Percentiles rank a stretch among this genome's conserved stretches.
These are phyloP conservation scores for Diachrysia chrysitis DNA, from an alignment of 2,888 invertebrate species.

Conservation along the genomic window DNA sequence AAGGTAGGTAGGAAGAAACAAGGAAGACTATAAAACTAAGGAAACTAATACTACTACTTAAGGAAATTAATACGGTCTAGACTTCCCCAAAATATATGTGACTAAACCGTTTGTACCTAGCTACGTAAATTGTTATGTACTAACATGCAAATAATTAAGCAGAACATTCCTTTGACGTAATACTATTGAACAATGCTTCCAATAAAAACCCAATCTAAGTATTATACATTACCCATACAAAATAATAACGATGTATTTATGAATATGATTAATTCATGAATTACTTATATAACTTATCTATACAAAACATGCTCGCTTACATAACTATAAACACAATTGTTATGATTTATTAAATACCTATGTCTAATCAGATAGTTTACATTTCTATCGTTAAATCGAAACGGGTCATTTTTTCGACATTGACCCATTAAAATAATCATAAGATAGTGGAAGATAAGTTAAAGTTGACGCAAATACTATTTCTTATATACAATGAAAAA, in stretches of 20 bases:
- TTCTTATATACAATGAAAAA: slow-evolving; percentile 20
- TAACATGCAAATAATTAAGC: no score
- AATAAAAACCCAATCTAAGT: slow-evolving; percentile 9
- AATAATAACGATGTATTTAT: slow-evolving; percentile 18
- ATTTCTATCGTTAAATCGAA: slow-evolving; percentile 17
- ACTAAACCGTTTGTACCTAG: background rate
- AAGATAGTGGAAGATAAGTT: slow-evolving; percentile 31
- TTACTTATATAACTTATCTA: slow-evolving; percentile 21
- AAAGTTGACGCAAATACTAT: slow-evolving; percentile 24
- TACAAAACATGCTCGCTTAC: slow-evolving; percentile 21
- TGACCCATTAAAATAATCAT: slow-evolving; percentile 34
- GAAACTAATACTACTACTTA: slow-evolving; percentile 11
- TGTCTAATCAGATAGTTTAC: slow-evolving; percentile 7
- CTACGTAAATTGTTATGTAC: no score
- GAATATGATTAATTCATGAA: slow-evolving; percentile 8
- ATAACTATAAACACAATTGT: slow-evolving; percentile 11
- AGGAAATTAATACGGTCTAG: background rate
- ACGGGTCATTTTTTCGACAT: slow-evolving; percentile 17
- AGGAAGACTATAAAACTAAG: background rate
- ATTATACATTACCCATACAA: slow-evolving; percentile 18
- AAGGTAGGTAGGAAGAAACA: no score
- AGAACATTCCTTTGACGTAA: background rate
- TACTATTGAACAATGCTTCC: background rate
- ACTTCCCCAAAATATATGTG: background rate
- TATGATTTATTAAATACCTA: slow-evolving; percentile 16